A percentile compares a stretch with the other conserved stretches of the same genome.
phyloP scores from a whole-genome alignment of 2,888 invertebrate species.

The Epirrhoe alternata region DNA sequence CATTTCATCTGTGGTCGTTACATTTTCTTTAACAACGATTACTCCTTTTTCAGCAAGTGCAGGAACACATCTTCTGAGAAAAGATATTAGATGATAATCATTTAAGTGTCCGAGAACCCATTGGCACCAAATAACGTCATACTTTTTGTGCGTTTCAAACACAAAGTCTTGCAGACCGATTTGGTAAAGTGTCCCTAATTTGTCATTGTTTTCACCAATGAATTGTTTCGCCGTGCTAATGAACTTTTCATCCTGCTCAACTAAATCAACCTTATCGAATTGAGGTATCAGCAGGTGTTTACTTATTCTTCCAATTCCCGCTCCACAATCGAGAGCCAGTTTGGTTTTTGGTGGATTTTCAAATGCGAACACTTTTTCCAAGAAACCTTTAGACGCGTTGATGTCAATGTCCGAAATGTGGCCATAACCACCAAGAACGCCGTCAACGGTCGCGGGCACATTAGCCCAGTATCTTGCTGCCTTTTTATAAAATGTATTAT shows the following conservation, averaged over 20 bases:
- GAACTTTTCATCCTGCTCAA: conserved; percentile 95
- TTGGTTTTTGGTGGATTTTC: conserved; percentile 84
- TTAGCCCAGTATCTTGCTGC: conserved; percentile 94
- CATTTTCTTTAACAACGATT: conserved; percentile 88
- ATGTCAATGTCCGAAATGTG: conserved; percentile 94
- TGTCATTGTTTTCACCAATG: conserved; percentile 71
- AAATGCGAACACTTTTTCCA: conserved; percentile 79
- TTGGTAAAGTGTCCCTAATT: conserved; percentile 88
- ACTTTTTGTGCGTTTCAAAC: conserved; percentile 91
- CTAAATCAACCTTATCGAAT: conserved; percentile 94
- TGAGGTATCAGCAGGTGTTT: conserved; percentile 91
- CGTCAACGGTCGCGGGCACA: conserved; percentile 94
- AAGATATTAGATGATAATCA: conserved; percentile 92
- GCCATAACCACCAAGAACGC: conserved; percentile 97
- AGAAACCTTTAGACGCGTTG: conserved; percentile 92
- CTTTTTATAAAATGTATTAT: conserved; percentile 87
- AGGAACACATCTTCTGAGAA: conserved; percentile 87
- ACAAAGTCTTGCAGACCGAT: conserved; percentile 93
- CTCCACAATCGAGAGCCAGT: conserved; percentile 96
- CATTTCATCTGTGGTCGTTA: conserved; percentile 86
- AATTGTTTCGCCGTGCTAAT: conserved; percentile 88
- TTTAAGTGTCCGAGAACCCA: conserved; percentile 97
- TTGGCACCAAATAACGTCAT: conserved; percentile 98
- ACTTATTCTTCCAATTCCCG: conserved; percentile 98
- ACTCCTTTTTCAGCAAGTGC: conserved; percentile 61